Base-by-base conservation (phyloP, 2,888 invertebrate genomes). In the Nudaria mundana region DNA sequence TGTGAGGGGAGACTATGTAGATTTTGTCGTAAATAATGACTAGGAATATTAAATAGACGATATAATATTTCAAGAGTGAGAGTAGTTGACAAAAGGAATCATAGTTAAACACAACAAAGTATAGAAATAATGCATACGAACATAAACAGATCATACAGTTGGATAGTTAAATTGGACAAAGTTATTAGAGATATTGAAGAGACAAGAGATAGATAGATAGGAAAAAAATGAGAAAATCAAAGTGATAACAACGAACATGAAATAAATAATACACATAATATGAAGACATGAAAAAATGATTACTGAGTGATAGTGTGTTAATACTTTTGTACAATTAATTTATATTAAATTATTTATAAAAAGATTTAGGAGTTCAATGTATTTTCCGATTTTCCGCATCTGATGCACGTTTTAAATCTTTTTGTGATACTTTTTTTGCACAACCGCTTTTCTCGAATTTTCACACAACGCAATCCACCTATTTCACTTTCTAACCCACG, bases 21-120 rank as follows among this genome's bases (percentile, higher is more conserved):
- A 88, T 43, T 88, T 88, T 25, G 55, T 88, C 2, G 87, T 88
- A 7, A 88, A 88, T 41, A 88, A 87, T 52, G 87, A 88, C 50
- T 71, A 81, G 34, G n/a, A 26, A 4, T 13, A 18, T 12, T 29
- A 16, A 4, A 16, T 13, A n/a, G 12, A 32, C 13, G 12, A 5
- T 15, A 3, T 24, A 2, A 11, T 11, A 1, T 22, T 24, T 6
- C 11, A 22, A 20, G 10, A 13, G 31, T 22, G n/a, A 20, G 10
- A 31, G n/a, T 13, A 14, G n/a, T 2, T 10, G n/a, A 6, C 24
- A n/a, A 31, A n/a, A 22, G 10, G 12, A 5, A n/a, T 8, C n/a
- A 31, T 14, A 14, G 5, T 5, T 8, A 12, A 5, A 15, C 2
- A 14, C 8, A 8, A 7, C 14, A 30, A 31, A 18, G 13, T 20